Conservation (phyloP, 2,888 invertebrate genomes). For the Rhogogaster chlorosoma region DNA sequence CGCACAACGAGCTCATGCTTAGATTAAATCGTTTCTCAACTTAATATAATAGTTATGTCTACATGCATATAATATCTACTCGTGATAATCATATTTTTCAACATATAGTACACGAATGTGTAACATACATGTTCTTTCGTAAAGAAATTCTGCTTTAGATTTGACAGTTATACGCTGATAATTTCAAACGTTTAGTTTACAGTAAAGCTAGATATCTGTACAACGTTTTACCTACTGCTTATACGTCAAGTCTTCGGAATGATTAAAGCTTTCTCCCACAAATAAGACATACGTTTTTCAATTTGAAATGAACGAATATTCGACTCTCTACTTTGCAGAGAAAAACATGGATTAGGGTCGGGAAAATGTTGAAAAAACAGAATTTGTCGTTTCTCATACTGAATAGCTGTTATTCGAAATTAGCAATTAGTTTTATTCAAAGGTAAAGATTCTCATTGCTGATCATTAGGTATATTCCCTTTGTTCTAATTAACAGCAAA, state of each 20-base stretch:
- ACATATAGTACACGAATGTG: background rate
- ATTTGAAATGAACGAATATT: background rate
- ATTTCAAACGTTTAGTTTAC: background rate
- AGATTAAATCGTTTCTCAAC: slow-evolving; percentile 8
- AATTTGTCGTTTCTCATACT: background rate
- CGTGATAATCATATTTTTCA: background rate
- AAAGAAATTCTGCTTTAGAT: slow-evolving; percentile 17
- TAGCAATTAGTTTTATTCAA: background rate
- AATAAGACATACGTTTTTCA: background rate
- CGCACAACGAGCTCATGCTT: background rate
- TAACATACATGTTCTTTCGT: background rate
- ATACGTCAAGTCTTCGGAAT: background rate
- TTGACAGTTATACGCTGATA: background rate
- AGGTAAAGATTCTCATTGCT: background rate
- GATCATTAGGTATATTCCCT: too few species aligned
- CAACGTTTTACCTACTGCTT: too few species aligned
- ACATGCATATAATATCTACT: background rate
- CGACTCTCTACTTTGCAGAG: background rate
- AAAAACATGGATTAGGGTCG: background rate
- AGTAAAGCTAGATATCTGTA: too few species aligned
- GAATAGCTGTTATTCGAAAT: background rate
- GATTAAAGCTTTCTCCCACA: background rate
- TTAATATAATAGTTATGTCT: background rate
- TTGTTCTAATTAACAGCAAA: background rate
- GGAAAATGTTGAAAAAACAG: background rate